Conservation (phyloP, 2,113 vertebrate species). For the Balaeniceps rex region DNA sequence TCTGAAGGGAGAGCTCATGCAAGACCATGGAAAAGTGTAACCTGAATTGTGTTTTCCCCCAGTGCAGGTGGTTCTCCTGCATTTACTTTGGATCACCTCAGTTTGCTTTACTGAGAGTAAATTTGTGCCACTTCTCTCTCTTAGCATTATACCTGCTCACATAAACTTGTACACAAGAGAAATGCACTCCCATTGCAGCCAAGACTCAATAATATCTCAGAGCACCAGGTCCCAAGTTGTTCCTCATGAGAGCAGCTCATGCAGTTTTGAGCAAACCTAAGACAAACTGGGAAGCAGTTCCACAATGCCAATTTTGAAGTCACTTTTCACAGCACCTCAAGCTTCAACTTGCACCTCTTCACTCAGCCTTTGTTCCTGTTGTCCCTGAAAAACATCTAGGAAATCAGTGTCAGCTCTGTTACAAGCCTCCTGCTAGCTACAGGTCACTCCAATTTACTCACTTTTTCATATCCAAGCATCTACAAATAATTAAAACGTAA, state of each 20-base stretch:
- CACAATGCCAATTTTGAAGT: background rate
- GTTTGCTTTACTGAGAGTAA: background rate
- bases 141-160: background rate
- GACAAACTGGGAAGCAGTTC: background rate
- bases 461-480: background rate
- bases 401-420: background rate
- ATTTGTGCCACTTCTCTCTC: background rate
- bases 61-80: background rate
- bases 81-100: background rate
- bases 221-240: background rate
- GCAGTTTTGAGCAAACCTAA: background rate
- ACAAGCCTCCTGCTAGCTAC: background rate
- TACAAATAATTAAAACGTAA: background rate
- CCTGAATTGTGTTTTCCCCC: background rate
- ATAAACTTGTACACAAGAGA: background rate
- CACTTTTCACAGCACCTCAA: background rate
- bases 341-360: background rate
- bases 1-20: background rate
- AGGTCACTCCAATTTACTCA: background rate
- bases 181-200: background rate
- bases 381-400: background rate
- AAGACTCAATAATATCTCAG: rapidly evolving
- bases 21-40: background rate
- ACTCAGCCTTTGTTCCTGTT: background rate
- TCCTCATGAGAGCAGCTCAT: background rate